These are phyloP conservation scores for Sitta carolinensis DNA, from an alignment of 2,797 vertebrate species.

Conservation along the genomic window DNA sequence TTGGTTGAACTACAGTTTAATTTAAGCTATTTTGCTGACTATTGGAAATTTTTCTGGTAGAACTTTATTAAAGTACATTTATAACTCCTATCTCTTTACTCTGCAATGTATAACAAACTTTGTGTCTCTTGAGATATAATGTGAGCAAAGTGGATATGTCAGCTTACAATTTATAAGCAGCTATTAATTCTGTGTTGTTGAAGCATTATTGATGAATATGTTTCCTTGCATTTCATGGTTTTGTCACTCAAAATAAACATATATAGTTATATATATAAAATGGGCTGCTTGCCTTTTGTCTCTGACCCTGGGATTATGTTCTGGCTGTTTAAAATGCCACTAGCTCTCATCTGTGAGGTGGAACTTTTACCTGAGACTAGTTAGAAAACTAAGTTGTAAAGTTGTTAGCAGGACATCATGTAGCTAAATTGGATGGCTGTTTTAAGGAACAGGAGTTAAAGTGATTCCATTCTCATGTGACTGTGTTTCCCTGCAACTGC, in stretches of 20 bases:
- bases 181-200: constrained; percentile 23
- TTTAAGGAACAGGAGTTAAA: not conserved
- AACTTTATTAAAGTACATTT: constrained; percentile 33
- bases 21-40: not conserved
- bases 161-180: constrained; percentile 1
- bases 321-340: not conserved
- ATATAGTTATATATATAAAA: constrained; percentile 23
- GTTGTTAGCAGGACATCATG: not conserved
- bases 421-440: not conserved
- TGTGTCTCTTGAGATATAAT: constrained; percentile 27
- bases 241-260: constrained; percentile 61
- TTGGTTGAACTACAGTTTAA: constrained; percentile 6
- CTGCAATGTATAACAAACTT: constrained; percentile 14
- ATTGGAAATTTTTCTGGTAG: not conserved
- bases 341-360: not conserved
- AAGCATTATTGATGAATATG: constrained; percentile 20
- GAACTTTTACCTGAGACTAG: not conserved
- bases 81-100: not conserved
- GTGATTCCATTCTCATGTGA: not conserved
- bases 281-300: constrained; percentile 46
- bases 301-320: not conserved
- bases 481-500: not conserved
- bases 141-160: constrained; percentile 21
- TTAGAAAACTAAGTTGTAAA: not conserved
- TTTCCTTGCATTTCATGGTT: constrained; percentile 52